phyloP scores from a whole-genome alignment of 64 coral and sea anemone genomes.

The Cladopsammia gracilis region DNA sequence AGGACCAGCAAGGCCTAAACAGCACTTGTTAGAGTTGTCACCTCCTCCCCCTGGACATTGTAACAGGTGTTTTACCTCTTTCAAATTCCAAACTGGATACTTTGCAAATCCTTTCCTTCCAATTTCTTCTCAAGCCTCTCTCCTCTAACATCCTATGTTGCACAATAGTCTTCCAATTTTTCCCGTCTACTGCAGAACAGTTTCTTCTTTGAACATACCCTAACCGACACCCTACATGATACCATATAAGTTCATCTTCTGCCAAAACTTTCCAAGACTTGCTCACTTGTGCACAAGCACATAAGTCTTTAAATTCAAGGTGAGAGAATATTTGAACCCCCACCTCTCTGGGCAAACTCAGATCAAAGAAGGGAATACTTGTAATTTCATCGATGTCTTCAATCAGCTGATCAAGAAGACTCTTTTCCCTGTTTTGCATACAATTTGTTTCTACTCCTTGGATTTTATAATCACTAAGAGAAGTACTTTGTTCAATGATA shows the following conservation, averaged over 20 bases:
- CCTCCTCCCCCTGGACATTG: no score
- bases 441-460: neutral
- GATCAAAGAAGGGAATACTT: slow-evolving; percentile 93
- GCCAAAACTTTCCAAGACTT: slow-evolving; percentile 87
- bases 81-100: slow-evolving; percentile 83
- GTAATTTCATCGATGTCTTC: slow-evolving; percentile 93
- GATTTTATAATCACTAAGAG: neutral
- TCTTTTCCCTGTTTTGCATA: slow-evolving; percentile 44
- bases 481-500: neutral
- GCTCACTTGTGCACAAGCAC: slow-evolving; percentile 84
- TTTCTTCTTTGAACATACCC: slow-evolving; percentile 58
- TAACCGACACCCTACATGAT: slow-evolving; percentile 48
- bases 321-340: slow-evolving; percentile 85
- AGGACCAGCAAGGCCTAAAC: no score
- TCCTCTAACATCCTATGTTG: slow-evolving; percentile 65
- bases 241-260: slow-evolving; percentile 92
- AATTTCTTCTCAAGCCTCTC: slow-evolving; percentile 73
- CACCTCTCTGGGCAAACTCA: slow-evolving; percentile 88
- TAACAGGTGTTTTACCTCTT: slow-evolving; percentile 70
- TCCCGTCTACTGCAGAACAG: slow-evolving; percentile 7
- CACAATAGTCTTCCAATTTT: slow-evolving; percentile 79
- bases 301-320: slow-evolving; percentile 77
- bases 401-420: slow-evolving; percentile 86
- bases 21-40: no score
- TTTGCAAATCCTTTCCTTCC: slow-evolving; percentile 96